Conservation (phyloP, 2,888 invertebrate species). For the Drosophila histrio region DNA sequence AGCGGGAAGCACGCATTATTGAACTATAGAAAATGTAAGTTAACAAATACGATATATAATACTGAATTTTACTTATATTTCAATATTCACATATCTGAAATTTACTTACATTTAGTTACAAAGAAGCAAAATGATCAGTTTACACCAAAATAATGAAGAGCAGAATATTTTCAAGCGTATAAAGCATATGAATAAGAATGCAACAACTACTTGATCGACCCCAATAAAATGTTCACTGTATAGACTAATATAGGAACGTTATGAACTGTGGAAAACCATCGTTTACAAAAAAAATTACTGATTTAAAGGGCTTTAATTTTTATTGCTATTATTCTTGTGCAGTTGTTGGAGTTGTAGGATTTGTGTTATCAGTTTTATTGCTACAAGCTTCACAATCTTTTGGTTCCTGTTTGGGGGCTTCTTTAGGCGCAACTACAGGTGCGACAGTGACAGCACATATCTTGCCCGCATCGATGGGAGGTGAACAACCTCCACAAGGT, state of each 20-base stretch:
- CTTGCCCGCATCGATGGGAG: not conserved
- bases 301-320: not conserved
- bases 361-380: not conserved
- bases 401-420: not conserved
- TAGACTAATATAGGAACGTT: not conserved
- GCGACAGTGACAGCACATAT: not conserved
- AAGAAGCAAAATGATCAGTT: not conserved
- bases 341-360: not conserved
- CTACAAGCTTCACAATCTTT: not conserved
- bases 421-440: not conserved
- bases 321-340: not conserved
- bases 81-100: not conserved
- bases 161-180: not conserved
- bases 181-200: not conserved
- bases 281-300: not conserved
- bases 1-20: constrained; percentile 5
- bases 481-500: constrained; percentile 47
- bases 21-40: not conserved
- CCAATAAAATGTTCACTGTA: not conserved
- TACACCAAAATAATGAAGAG: not conserved
- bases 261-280: not conserved
- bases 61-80: not conserved
- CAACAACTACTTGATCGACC: not conserved
- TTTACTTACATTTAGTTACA: not conserved
- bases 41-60: not conserved